Percentiles rank a stretch among this genome's conserved stretches.
Conservation (phyloP, 2,888 invertebrate genomes). For the Meta bourneti region DNA sequence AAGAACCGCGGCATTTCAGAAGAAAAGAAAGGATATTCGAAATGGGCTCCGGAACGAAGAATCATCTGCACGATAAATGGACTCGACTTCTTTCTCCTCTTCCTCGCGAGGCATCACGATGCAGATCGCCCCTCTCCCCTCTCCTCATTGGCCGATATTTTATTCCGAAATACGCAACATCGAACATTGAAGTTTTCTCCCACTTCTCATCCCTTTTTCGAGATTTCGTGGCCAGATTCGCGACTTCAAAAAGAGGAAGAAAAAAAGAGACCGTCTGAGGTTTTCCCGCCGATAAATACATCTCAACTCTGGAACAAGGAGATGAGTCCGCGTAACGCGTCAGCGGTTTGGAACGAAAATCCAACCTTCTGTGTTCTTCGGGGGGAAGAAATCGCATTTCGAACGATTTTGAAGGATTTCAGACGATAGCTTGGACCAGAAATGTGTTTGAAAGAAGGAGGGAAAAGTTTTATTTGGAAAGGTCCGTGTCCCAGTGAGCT, state of each 20-base stretch:
- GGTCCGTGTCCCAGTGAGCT: background rate
- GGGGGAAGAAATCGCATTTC: background rate
- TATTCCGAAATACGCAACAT: no score
- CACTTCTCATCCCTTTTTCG: no score
- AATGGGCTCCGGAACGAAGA: no score
- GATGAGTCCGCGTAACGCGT: background rate
- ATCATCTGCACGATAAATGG: no score
- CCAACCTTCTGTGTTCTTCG: background rate
- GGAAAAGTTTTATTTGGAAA: constrained; percentile 8
- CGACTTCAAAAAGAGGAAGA: background rate
- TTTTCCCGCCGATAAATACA: constrained; percentile 13
- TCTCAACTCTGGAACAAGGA: background rate
- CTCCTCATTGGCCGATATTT: no score
- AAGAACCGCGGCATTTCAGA: no score
- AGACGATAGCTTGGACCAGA: background rate
- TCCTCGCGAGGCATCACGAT: no score
- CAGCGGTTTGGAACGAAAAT: constrained; percentile 12
- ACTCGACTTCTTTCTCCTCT: no score
- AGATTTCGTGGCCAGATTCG: background rate
- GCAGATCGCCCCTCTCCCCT: no score
- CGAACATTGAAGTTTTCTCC: no score
- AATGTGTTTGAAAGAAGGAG: background rate
- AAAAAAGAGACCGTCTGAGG: background rate
- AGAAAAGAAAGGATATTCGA: no score
- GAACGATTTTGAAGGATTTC: no score